Conservation (phyloP, 2,888 invertebrate species). For the Frankliniella intonsa region DNA sequence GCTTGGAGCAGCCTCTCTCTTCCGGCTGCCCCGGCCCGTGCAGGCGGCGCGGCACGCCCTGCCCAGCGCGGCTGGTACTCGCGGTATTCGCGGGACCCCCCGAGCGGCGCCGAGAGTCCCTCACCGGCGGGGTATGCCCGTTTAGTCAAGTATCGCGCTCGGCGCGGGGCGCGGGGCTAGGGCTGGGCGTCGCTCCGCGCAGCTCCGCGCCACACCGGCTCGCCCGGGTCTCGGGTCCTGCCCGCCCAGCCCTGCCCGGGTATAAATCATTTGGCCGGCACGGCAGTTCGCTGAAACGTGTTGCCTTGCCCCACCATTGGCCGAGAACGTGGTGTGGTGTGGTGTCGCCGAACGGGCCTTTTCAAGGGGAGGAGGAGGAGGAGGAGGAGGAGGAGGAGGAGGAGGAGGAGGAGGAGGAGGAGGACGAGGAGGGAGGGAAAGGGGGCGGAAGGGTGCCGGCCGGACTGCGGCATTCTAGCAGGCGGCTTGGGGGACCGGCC, state of each 20-base stretch:
- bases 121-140: neutral
- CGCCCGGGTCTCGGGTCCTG: neutral
- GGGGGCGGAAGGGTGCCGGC: neutral
- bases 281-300: constrained; percentile 25
- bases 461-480: neutral
- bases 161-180: neutral
- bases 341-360: neutral
- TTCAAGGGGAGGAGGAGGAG: too few species aligned
- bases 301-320: neutral
- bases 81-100: too few species aligned
- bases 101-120: too few species aligned
- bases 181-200: neutral
- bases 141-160: neutral
- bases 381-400: neutral
- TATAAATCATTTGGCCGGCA: constrained; percentile 17
- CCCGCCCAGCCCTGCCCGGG: neutral
- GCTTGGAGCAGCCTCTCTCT: too few species aligned
- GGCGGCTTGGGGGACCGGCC: neutral
- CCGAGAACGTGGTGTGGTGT: neutral
- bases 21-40: too few species aligned
- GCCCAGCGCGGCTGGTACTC: too few species aligned
- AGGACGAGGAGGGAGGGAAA: too few species aligned
- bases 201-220: too few species aligned
- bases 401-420: neutral
- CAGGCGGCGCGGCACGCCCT: too few species aligned